Percentiles rank a stretch among this genome's conserved stretches.
Conservation (phyloP, 2,113 vertebrate genomes). For the Passer montanus region DNA sequence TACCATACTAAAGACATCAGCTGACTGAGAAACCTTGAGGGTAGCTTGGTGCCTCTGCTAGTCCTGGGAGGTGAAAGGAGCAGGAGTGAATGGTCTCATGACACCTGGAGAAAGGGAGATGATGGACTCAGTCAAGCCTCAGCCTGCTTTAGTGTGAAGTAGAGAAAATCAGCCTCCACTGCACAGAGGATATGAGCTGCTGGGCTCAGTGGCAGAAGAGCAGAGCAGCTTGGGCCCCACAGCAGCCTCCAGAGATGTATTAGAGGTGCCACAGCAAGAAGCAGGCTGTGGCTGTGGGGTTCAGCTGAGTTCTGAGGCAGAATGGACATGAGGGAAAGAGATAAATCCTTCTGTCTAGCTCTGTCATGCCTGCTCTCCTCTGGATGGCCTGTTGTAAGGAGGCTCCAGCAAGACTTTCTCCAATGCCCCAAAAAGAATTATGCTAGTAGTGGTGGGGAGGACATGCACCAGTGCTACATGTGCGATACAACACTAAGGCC, state of each 20-base stretch:
- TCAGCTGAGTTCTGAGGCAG: background rate
- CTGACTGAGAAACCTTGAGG: background rate
- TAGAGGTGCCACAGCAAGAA: background rate
- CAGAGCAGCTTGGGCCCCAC: background rate
- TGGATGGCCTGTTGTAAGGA: background rate
- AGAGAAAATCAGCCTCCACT: background rate
- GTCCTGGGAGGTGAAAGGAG: background rate
- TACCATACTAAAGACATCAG: background rate
- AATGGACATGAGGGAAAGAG: background rate
- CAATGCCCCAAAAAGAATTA: background rate
- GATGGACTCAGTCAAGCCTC: background rate
- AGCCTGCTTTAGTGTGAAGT: background rate
- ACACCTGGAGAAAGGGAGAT: background rate
- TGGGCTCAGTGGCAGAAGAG: background rate
- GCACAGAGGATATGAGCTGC: background rate
- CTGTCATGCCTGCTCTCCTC: background rate
- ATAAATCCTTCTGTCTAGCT: background rate
- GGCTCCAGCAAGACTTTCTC: background rate
- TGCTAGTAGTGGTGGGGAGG: background rate
- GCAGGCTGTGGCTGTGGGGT: background rate
- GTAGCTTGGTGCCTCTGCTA: background rate
- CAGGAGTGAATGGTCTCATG: background rate
- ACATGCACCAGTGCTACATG: background rate
- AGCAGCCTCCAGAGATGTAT: background rate
- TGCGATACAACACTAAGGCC: rapidly evolving